Evolutionary conservation across 2,888 invertebrate genomes (phyloP).

Genomic region (Crepidodera aurea): DNA sequence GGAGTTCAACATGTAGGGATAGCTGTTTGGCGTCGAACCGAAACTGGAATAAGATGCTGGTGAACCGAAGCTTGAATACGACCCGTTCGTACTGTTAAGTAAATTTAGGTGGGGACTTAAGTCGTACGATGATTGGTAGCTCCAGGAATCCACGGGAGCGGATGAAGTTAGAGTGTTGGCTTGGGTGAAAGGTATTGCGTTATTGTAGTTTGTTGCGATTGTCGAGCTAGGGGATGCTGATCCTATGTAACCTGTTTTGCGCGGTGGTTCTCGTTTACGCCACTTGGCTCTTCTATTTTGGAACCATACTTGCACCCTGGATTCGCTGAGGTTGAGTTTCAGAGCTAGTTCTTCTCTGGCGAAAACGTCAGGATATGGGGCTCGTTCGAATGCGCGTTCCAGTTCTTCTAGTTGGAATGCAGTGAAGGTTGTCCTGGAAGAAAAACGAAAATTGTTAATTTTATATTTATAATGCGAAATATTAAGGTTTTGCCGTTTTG

Average conservation of each 20-base stretch:
- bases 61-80: slow-evolving; percentile 70
- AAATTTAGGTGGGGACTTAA: slow-evolving; percentile 78
- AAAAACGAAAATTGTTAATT: neutral
- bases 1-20: slow-evolving; percentile 71
- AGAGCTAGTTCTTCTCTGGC: slow-evolving; percentile 93
- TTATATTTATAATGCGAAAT: neutral
- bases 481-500: too few relatives aligned
- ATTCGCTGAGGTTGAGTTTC: slow-evolving; percentile 88
- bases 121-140: slow-evolving; percentile 77
- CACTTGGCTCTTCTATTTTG: slow-evolving; percentile 93
- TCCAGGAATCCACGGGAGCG: slow-evolving; percentile 79
- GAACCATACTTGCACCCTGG: slow-evolving; percentile 82
- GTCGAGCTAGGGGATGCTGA: slow-evolving; percentile 75
- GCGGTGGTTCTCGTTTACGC: slow-evolving; percentile 92
- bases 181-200: slow-evolving; percentile 66
- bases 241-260: slow-evolving; percentile 84
- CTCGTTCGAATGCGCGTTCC: slow-evolving; percentile 92
- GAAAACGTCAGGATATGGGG: slow-evolving; percentile 96
- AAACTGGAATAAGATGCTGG: slow-evolving; percentile 73
- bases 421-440: slow-evolving; percentile 90
- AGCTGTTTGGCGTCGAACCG: slow-evolving; percentile 67
- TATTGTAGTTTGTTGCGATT: slow-evolving; percentile 61
- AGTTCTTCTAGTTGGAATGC: slow-evolving; percentile 93
- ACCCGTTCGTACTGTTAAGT: slow-evolving; percentile 72
- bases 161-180: slow-evolving; percentile 58